These are phyloP conservation scores for Parasteatoda tepidariorum DNA, from an alignment of 1,140 invertebrate species.

Conservation along the genomic window DNA sequence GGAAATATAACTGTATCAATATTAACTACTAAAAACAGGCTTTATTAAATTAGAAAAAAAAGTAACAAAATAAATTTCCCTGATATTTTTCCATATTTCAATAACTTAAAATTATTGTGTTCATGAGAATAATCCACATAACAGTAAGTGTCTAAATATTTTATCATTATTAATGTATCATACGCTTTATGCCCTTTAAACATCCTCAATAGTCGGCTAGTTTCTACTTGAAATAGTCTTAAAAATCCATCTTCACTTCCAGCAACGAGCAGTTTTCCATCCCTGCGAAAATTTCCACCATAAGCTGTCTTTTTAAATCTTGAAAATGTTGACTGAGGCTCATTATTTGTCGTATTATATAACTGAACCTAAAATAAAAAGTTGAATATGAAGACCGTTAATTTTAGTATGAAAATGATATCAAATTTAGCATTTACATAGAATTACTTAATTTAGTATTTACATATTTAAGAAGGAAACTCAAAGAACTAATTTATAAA, in stretches of 20 bases:
- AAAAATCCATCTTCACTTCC: conserved; percentile 90
- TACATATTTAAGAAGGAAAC: neutral
- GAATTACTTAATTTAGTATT: neutral
- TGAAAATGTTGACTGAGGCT: conserved; percentile 85
- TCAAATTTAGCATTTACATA: neutral
- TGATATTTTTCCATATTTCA: too few species aligned
- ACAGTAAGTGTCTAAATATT: neutral
- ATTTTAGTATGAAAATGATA: conserved; percentile 20
- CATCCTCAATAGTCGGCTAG: conserved; percentile 79
- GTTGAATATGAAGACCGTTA: neutral
- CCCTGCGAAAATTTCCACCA: conserved; percentile 85
- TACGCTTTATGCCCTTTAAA: conserved; percentile 78
- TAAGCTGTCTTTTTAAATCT: conserved; percentile 88
- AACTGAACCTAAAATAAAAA: conserved; percentile 76
- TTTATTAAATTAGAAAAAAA: too few species aligned
- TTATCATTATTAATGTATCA: conserved; percentile 50
- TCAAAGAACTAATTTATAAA: neutral
- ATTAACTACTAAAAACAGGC: too few species aligned
- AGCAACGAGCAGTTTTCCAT: conserved; percentile 85
- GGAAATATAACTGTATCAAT: too few species aligned
- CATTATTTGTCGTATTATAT: conserved; percentile 89
- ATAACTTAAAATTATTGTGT: conserved; percentile 13
- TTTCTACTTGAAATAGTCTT: conserved; percentile 87
- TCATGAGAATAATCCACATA: conserved; percentile 45
- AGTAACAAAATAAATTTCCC: too few species aligned